A percentile compares a stretch with the other conserved stretches of the same genome.
Evolutionary conservation across 2,888 invertebrate species (phyloP).

Genomic region (Stegophylla sp.): DNA sequence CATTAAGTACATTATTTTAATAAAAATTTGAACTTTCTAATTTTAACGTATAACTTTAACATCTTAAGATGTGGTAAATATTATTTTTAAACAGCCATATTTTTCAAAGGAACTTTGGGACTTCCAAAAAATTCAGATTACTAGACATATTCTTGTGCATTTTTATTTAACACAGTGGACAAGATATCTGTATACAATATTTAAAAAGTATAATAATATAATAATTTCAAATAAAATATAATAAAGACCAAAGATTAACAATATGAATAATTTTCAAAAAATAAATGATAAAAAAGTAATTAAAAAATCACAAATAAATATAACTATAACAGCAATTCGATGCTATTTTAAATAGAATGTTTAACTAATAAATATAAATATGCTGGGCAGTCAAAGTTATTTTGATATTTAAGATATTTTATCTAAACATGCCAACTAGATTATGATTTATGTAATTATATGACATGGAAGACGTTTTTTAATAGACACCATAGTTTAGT

Average conservation of each 20-base stretch:
- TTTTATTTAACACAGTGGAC: constrained; percentile 18
- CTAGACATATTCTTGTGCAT: constrained; percentile 2
- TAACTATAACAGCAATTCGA: constrained; percentile 26
- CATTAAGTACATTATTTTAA: background rate
- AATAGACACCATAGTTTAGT: constrained; percentile 49
- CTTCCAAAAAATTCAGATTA: constrained; percentile 1
- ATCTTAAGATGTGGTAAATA: background rate
- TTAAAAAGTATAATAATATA: constrained; percentile 32
- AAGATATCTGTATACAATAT: constrained; percentile 36
- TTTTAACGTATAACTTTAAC: background rate
- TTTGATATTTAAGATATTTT: background rate
- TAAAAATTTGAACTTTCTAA: background rate
- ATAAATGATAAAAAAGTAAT: background rate
- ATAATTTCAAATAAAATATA: constrained; percentile 31
- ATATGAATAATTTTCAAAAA: constrained; percentile 20
- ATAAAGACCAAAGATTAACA: constrained; percentile 8
- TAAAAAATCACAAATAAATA: constrained; percentile 33
- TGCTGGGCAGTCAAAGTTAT: constrained; percentile 18
- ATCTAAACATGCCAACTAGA: background rate
- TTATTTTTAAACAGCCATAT: background rate
- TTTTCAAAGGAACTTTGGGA: background rate
- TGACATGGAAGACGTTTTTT: constrained; percentile 47
- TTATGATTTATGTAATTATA: constrained; percentile 9
- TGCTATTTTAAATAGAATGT: constrained; percentile 19
- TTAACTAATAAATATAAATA: constrained; percentile 20